Percentiles rank a stretch among this genome's conserved stretches.
These are phyloP conservation scores for Bombus breviceps DNA, from an alignment of 1,140 invertebrate genomes.

Conservation along the genomic window DNA sequence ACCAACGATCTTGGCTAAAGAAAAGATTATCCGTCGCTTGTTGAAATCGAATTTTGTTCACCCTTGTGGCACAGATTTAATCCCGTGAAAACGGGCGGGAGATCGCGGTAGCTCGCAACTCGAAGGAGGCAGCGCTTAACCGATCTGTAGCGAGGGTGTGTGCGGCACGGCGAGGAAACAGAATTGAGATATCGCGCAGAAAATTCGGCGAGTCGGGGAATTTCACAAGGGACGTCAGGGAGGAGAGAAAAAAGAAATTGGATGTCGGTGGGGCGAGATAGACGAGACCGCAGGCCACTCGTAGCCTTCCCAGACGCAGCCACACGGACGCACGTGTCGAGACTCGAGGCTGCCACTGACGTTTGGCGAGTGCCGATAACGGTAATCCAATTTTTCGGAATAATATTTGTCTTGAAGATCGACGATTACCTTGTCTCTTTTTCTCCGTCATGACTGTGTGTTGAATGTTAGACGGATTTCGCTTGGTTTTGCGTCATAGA, in stretches of 20 bases:
- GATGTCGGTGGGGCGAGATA: constrained; percentile 40
- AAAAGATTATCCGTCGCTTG: not conserved
- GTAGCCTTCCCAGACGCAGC: constrained; percentile 30
- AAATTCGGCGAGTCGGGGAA: constrained; percentile 35
- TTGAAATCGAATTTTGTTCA: not conserved
- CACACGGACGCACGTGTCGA: not conserved
- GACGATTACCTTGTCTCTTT: constrained; percentile 60
- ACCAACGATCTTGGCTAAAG: not conserved
- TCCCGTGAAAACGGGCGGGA: not conserved
- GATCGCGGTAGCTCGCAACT: no score
- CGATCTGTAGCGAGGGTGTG: no score
- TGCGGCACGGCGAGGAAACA: not conserved
- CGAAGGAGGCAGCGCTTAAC: no score
- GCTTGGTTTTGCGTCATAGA: not conserved
- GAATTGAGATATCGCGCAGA: constrained; percentile 14
- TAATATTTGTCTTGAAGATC: constrained; percentile 82
- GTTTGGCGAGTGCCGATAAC: constrained; percentile 76
- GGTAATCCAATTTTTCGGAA: constrained; percentile 82
- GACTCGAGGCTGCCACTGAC: constrained; percentile 35
- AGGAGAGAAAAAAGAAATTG: constrained; percentile 51
- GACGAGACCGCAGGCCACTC: constrained; percentile 22
- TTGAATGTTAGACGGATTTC: not conserved
- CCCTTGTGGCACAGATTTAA: not conserved
- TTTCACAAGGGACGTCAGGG: constrained; percentile 33
- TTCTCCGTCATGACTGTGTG: not conserved